These are phyloP conservation scores for Eristalis arbustorum DNA, from an alignment of 2,888 invertebrate genomes.

Conservation along the genomic window DNA sequence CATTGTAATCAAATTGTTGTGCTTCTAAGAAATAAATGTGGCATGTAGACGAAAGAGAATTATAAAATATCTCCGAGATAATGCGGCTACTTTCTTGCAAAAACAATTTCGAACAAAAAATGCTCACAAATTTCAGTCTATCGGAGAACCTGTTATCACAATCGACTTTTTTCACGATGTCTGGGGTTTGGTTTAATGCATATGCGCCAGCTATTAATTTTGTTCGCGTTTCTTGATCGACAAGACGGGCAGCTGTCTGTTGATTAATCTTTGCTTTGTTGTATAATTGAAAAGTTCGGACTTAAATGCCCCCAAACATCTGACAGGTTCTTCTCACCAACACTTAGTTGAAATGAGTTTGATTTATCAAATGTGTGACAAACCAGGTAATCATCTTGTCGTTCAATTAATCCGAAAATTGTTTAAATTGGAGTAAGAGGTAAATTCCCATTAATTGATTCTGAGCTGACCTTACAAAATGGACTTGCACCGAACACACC, in stretches of 20 bases:
- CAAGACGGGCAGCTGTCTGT: not conserved
- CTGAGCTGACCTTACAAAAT: not conserved
- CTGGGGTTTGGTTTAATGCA: not conserved
- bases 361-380: not conserved
- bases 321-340: not conserved
- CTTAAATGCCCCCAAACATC: not conserved
- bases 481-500: not conserved
- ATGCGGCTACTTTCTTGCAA: not conserved
- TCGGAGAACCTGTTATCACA: not conserved
- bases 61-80: not conserved
- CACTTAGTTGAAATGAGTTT: too few relatives aligned
- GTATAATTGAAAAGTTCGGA: not conserved
- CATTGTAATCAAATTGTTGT: not conserved
- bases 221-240: not conserved
- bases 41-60: not conserved
- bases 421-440: too few relatives aligned
- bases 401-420: not conserved
- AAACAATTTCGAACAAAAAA: not conserved
- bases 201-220: not conserved
- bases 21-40: not conserved
- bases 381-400: not conserved
- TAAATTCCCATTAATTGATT: not conserved
- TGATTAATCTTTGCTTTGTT: not conserved
- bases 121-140: not conserved
- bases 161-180: not conserved